Conservation (phyloP, 2,888 invertebrate species). For the Heliconius aoede region DNA sequence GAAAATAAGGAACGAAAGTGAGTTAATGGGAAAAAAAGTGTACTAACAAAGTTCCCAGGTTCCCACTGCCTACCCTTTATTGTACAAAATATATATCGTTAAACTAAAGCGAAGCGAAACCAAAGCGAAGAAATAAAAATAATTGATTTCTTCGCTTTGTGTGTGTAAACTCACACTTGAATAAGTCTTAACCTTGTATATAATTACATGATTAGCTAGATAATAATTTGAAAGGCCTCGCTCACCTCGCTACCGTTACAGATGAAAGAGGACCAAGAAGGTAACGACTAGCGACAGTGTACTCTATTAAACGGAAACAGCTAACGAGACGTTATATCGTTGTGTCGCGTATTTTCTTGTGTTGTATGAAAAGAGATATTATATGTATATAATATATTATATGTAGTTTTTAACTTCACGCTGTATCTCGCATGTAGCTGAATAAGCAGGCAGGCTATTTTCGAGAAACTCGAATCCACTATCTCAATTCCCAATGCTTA, state of each 20-base stretch:
- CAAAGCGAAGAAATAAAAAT: background rate
- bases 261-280: slow-evolving; percentile 3
- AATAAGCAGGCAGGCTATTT: too few relatives aligned
- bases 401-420: too few relatives aligned
- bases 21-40: too few relatives aligned
- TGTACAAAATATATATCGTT: background rate
- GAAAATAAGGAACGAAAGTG: too few relatives aligned
- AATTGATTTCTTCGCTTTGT: background rate
- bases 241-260: background rate
- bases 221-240: background rate
- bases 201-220: background rate
- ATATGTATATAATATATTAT: too few relatives aligned
- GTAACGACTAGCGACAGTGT: slow-evolving; percentile 15
- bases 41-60: too few relatives aligned
- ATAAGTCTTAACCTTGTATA: background rate
- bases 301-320: slow-evolving; percentile 20
- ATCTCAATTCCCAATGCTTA: too few relatives aligned
- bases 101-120: too few relatives aligned
- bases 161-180: too few relatives aligned
- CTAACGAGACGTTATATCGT: slow-evolving; percentile 20
- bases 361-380: background rate
- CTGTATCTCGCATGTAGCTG: too few relatives aligned
- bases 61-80: too few relatives aligned
- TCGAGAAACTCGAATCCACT: too few relatives aligned
- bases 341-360: background rate